A percentile compares a stretch with the other conserved stretches of the same genome.
These are phyloP conservation scores for Vireo altiloquus DNA, from an alignment of 2,113 vertebrate species.

Conservation along the genomic window DNA sequence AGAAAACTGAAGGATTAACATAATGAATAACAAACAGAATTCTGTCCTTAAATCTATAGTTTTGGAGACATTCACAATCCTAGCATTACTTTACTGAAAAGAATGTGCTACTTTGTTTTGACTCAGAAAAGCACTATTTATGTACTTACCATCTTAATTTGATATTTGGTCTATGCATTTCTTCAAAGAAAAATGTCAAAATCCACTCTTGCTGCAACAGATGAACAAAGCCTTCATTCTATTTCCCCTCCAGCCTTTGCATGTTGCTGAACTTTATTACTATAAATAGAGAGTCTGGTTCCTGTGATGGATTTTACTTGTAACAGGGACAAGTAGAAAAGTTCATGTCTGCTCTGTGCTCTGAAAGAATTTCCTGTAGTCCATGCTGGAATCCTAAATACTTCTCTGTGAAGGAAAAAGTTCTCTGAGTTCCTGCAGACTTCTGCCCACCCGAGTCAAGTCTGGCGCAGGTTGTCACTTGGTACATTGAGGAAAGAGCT, in stretches of 20 bases:
- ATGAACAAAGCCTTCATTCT: neutral
- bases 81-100: neutral
- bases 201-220: neutral
- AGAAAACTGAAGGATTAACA: slow-evolving; percentile 15
- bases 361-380: neutral
- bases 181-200: neutral
- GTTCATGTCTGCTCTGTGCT: neutral
- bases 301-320: neutral
- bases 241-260: neutral
- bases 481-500: neutral
- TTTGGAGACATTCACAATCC: neutral
- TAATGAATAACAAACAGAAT: slow-evolving; percentile 2
- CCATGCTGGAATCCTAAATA: neutral
- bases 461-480: neutral
- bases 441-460: neutral
- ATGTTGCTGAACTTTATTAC: neutral
- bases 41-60: neutral
- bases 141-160: neutral
- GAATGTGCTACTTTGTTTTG: neutral
- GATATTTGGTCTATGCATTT: neutral
- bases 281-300: neutral
- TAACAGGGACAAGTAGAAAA: neutral
- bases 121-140: neutral
- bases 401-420: neutral
- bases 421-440: neutral